Percentiles rank a stretch among this genome's conserved stretches.
These are phyloP conservation scores for Amblyopsis rosae DNA, from an alignment of 2,113 vertebrate genomes.

Conservation along the genomic window DNA sequence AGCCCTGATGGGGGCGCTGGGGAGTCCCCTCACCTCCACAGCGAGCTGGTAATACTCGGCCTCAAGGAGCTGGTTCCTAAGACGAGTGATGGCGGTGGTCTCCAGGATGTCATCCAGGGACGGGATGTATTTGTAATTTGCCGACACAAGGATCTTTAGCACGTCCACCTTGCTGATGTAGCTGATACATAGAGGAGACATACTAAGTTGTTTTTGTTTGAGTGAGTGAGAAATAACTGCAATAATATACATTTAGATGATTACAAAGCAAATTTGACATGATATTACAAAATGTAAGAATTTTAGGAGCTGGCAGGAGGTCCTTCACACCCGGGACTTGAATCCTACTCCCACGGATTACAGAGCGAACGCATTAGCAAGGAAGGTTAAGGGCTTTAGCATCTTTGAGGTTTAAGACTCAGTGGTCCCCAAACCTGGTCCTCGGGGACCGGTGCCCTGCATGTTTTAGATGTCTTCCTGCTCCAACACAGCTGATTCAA, in stretches of 20 bases:
- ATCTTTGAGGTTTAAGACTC: too few species aligned
- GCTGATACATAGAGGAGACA: conserved; percentile 61
- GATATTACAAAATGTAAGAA: neutral
- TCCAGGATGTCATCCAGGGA: conserved; percentile 93
- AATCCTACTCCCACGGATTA: too few species aligned
- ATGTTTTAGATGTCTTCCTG: too few species aligned
- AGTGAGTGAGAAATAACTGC: neutral
- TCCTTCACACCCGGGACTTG: too few species aligned
- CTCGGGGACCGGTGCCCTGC: too few species aligned
- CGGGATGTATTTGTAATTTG: conserved; percentile 91
- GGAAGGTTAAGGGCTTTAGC: too few species aligned
- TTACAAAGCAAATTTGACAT: neutral
- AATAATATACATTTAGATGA: neutral
- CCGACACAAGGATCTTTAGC: conserved; percentile 89
- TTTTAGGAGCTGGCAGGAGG: too few species aligned
- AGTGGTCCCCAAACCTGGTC: too few species aligned
- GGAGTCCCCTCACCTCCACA: conserved; percentile 85
- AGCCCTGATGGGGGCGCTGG: neutral
- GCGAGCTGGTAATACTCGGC: conserved; percentile 93
- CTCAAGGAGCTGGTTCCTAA: conserved; percentile 93
- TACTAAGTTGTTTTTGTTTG: neutral
- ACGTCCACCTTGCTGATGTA: conserved; percentile 98
- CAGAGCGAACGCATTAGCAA: too few species aligned
- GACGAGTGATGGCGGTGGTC: conserved; percentile 85
- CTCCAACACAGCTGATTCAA: too few species aligned